A percentile compares a stretch with the other conserved stretches of the same genome.
These are phyloP conservation scores for Apis mellifera DNA, from an alignment of 1,140 invertebrate genomes.

Conservation along the genomic window Amel_HAv3.1 CM009944.2:6409501-6410000, in stretches of 20 bases:
- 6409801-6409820: neutral
- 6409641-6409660: too few relatives aligned
- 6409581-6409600: too few relatives aligned
- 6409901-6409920: neutral
- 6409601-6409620: too few relatives aligned
- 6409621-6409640: too few relatives aligned
- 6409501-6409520: neutral
- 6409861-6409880: neutral
- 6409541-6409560: neutral
- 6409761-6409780: too few relatives aligned
- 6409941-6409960: constrained; percentile 2
- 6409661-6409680: too few relatives aligned
- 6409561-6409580: neutral
- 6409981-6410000: constrained; percentile 12
- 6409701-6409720: too few relatives aligned
- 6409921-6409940: neutral
- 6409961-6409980: constrained; percentile 4
- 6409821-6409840: neutral
- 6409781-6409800: constrained; percentile 4
- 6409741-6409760: neutral
- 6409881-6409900: neutral
- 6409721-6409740: neutral
- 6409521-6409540: neutral
- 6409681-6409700: too few relatives aligned
- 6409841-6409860: neutral